These are phyloP conservation scores for Smithornis capensis DNA, from an alignment of 2,113 vertebrate genomes.

Conservation along the genomic window DNA sequence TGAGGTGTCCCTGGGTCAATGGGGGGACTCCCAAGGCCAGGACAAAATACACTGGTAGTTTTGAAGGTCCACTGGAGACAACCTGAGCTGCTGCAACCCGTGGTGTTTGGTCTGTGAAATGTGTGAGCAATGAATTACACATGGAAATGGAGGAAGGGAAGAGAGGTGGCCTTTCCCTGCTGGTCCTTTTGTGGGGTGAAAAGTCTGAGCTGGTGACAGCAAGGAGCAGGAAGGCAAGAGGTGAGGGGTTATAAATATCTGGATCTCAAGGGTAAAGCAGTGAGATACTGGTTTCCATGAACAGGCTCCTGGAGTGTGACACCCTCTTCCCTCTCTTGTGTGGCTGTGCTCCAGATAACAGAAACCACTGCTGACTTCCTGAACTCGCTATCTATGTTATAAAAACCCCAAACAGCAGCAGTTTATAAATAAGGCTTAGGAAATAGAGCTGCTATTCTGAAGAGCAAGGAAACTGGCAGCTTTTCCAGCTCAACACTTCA, in stretches of 20 bases:
- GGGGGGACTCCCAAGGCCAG: background rate
- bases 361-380: constrained; percentile 57
- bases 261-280: background rate
- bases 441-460: constrained; percentile 37
- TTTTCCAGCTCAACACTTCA: background rate
- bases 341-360: constrained; percentile 58
- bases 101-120: background rate
- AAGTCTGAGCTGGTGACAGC: background rate
- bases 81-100: fast-evolving
- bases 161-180: background rate
- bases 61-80: background rate
- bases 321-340: constrained; percentile 12
- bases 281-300: constrained; percentile 42
- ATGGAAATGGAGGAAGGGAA: background rate
- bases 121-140: background rate
- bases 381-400: constrained; percentile 35
- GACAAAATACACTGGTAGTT: background rate
- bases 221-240: constrained; percentile 35
- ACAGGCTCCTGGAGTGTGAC: background rate
- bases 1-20: background rate
- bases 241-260: constrained; percentile 48
- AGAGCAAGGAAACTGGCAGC: background rate
- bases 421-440: constrained; percentile 42
- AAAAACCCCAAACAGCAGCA: constrained; percentile 36
- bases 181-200: background rate